Percentiles rank a stretch among this genome's conserved stretches.
phyloP scores from a whole-genome alignment of 1,140 invertebrate species.

The Globodera ellingtonae region DNA sequence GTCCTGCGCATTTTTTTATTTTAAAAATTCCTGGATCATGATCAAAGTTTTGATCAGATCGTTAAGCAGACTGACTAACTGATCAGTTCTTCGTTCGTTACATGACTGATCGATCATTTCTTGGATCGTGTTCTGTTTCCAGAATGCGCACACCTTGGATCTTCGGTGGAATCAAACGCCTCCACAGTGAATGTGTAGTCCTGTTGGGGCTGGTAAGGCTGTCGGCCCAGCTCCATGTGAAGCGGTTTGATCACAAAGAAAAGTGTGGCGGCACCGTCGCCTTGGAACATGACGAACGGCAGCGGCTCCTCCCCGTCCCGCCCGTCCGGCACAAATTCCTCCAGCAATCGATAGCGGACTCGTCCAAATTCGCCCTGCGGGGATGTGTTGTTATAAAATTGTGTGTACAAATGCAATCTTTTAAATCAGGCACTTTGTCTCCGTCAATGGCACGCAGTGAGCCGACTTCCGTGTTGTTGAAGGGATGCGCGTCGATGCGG shows the following conservation, averaged over 20 bases:
- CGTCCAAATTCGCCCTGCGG: constrained; percentile 42
- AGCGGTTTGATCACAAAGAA: constrained; percentile 40
- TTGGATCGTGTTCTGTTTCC: too few species aligned
- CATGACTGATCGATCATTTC: too few species aligned
- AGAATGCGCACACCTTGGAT: constrained; percentile 32
- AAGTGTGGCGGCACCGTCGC: constrained; percentile 49
- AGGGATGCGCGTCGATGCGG: constrained; percentile 45
- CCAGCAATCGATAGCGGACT: constrained; percentile 50
- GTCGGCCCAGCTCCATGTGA: constrained; percentile 8
- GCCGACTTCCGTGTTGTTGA: constrained; percentile 55
- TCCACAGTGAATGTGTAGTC: constrained; percentile 51
- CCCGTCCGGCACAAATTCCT: constrained; percentile 40
- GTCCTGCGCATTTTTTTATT: constrained; percentile 33
- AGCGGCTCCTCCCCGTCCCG: constrained; percentile 29
- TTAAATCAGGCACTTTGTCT: constrained; percentile 48
- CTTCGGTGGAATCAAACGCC: constrained; percentile 48
- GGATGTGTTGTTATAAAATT: neutral
- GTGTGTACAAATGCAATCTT: neutral
- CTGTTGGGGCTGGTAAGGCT: constrained; percentile 38
- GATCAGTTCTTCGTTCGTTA: too few species aligned
- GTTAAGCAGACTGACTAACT: too few species aligned
- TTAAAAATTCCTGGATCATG: constrained; percentile 5
- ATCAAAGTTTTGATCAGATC: too few species aligned
- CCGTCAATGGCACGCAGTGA: constrained; percentile 45
- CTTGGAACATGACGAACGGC: constrained; percentile 50